phyloP scores from a whole-genome alignment of 2,113 vertebrate species.

The Equus quagga region DNA sequence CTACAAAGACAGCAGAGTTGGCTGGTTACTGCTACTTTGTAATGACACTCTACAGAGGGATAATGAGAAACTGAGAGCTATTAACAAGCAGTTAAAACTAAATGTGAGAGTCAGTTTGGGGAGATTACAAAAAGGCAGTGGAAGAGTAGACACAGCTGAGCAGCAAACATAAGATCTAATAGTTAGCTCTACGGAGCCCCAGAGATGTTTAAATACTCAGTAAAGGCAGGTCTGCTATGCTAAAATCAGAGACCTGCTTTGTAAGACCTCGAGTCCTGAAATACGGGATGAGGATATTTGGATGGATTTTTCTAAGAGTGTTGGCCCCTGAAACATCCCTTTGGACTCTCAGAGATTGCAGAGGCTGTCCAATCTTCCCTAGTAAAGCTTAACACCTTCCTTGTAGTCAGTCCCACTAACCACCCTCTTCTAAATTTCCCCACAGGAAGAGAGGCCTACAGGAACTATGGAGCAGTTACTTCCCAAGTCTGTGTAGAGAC shows the following conservation, averaged over 20 bases:
- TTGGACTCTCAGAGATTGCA: neutral
- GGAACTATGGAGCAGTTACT: neutral
- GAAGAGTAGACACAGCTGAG: neutral
- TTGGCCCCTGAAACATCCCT: neutral
- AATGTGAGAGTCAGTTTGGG: neutral
- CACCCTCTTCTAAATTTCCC: neutral
- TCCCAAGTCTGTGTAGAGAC: neutral
- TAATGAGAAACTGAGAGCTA: neutral
- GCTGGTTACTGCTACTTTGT: neutral
- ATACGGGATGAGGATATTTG: neutral
- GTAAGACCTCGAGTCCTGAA: neutral
- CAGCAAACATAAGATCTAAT: neutral
- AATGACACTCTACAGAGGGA: neutral
- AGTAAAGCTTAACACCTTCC: neutral
- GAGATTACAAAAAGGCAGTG: neutral
- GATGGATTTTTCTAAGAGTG: neutral
- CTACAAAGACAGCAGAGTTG: neutral
- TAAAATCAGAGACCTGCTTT: neutral
- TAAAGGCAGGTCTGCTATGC: neutral
- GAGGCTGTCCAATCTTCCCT: neutral
- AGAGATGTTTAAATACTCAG: neutral
- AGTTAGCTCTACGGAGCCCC: neutral
- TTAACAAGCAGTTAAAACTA: neutral
- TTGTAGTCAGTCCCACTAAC: neutral
- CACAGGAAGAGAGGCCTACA: neutral